Conservation (phyloP, 2,797 vertebrate genomes). For the Meda fulgida region DNA sequence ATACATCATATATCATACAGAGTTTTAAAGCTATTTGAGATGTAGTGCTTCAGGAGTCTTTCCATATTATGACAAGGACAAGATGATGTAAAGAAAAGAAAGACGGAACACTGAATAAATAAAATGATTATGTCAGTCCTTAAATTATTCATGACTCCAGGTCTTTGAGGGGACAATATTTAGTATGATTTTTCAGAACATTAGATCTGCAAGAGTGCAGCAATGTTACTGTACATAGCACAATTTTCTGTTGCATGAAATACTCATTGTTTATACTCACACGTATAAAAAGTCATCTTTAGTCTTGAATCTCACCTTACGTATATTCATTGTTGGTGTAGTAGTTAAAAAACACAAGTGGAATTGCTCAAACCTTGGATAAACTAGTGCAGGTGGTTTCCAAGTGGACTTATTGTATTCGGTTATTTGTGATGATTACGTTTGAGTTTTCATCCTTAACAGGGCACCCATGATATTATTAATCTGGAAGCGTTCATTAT, state of each 20-base stretch:
- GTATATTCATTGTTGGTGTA: background rate
- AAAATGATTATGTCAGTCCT: background rate
- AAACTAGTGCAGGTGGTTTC: background rate
- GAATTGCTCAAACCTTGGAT: background rate
- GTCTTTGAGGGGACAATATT: conserved; percentile 16
- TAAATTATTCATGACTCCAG: conserved; percentile 21
- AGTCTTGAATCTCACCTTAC: background rate
- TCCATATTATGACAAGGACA: background rate
- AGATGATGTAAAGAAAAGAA: conserved; percentile 32
- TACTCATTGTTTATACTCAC: background rate
- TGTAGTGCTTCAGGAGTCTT: background rate
- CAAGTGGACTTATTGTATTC: background rate
- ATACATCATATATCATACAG: background rate
- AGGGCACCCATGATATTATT: conserved; percentile 7
- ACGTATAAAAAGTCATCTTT: background rate
- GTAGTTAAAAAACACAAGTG: background rate
- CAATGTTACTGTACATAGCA: background rate
- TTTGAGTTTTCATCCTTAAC: conserved; percentile 5
- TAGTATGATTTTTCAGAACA: conserved; percentile 2
- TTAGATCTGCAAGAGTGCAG: background rate
- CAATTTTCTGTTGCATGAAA: background rate
- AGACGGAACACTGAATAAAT: conserved; percentile 8
- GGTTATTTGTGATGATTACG: conserved; percentile 10
- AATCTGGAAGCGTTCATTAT: background rate
- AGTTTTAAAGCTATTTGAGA: conserved; percentile 19